Evolutionary conservation across 2,888 invertebrate genomes (phyloP).

Genomic region (Polymixis flavicincta): DNA sequence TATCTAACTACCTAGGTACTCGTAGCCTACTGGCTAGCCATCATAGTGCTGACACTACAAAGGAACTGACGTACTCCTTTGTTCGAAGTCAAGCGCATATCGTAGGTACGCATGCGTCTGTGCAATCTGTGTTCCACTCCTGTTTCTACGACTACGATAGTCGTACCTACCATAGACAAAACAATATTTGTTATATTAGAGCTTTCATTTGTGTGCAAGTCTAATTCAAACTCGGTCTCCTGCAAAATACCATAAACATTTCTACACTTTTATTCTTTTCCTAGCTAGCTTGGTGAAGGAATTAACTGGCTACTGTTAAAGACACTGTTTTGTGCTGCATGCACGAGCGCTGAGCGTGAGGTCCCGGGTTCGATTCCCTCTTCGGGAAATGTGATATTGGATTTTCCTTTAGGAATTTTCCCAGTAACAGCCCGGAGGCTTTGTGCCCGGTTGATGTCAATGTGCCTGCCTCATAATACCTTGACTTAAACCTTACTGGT

Average conservation of each 20-base stretch:
- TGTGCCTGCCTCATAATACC: background rate
- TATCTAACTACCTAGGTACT: background rate
- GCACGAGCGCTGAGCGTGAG: background rate
- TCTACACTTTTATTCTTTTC: background rate
- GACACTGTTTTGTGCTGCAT: background rate
- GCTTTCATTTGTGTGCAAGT: background rate
- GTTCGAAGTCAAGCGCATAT: conserved; percentile 29
- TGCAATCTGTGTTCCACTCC: conserved; percentile 18
- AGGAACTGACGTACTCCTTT: conserved; percentile 37
- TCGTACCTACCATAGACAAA: conserved; percentile 4
- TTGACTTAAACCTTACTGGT: background rate
- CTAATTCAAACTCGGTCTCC: background rate
- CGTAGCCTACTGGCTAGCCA: too few species aligned
- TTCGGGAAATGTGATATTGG: background rate
- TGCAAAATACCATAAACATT: background rate
- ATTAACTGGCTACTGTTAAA: background rate
- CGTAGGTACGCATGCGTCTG: conserved; percentile 11
- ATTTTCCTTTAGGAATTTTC: too few species aligned
- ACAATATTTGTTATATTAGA: background rate
- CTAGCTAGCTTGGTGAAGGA: background rate
- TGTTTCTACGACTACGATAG: background rate
- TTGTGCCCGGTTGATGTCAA: background rate
- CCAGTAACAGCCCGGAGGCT: background rate
- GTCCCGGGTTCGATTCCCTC: background rate
- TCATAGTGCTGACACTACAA: conserved; percentile 26